Conservation (phyloP, 1,140 invertebrate species). For the Proales similis region DNA sequence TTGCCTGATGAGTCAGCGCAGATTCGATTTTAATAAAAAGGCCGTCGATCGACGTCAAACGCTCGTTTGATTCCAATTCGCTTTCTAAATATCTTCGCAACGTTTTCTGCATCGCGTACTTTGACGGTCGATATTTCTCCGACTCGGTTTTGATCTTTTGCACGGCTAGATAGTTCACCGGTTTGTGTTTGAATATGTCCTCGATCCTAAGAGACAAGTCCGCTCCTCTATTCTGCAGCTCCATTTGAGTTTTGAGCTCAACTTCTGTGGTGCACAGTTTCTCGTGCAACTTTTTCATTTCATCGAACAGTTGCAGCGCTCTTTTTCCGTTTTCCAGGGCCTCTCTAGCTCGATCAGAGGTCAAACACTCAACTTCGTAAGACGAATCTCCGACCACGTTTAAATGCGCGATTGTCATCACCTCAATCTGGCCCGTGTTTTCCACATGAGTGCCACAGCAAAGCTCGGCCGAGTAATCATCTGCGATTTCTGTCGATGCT, state of each 20-base stretch:
- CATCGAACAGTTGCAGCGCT: neutral
- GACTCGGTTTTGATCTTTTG: slow-evolving; percentile 22
- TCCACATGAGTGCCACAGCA: slow-evolving; percentile 32
- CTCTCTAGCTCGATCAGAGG: neutral
- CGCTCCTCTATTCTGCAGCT: slow-evolving; percentile 5
- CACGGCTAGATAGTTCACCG: slow-evolving; percentile 11
- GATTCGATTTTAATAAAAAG: no score
- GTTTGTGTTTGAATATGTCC: slow-evolving; percentile 7
- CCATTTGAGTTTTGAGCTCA: slow-evolving; percentile 1
- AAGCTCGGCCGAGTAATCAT: slow-evolving; percentile 18
- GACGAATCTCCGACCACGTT: slow-evolving; percentile 27
- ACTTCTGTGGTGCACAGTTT: no score
- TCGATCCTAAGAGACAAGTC: slow-evolving; percentile 19
- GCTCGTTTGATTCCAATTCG: no score
- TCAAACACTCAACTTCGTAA: slow-evolving; percentile 33
- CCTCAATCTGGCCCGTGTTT: neutral
- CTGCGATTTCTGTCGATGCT: neutral
- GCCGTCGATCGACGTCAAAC: no score
- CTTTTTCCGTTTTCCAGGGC: slow-evolving; percentile 2
- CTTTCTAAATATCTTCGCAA: slow-evolving; percentile 7
- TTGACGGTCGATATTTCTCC: slow-evolving; percentile 10
- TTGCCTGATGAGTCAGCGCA: no score
- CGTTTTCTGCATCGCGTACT: slow-evolving; percentile 5
- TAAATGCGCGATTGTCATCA: slow-evolving; percentile 5
- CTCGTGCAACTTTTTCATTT: slow-evolving; percentile 17